A percentile compares a stretch with the other conserved stretches of the same genome.
Evolutionary conservation across 2,888 invertebrate genomes (phyloP).

Genomic region (Cenopis cana): DNA sequence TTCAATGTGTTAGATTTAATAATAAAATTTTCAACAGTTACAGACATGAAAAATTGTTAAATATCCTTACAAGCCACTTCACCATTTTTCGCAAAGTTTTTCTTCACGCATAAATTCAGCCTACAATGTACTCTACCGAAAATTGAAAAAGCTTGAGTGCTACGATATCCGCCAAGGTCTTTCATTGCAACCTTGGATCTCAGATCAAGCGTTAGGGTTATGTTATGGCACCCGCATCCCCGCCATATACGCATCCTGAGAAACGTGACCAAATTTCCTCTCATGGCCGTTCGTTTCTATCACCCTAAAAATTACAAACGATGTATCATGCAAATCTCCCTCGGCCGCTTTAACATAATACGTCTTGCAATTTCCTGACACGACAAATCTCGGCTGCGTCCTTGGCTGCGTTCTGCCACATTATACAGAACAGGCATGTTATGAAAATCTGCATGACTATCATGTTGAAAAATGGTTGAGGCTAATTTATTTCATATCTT

Average conservation of each 20-base stretch:
- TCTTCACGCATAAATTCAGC: background rate
- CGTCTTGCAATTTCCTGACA: constrained; percentile 38
- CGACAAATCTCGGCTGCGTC: constrained; percentile 42
- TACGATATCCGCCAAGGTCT: constrained; percentile 12
- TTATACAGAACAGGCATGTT: constrained; percentile 28
- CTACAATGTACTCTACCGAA: background rate
- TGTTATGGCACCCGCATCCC: constrained; percentile 8
- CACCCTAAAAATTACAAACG: constrained; percentile 44
- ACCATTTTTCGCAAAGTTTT: background rate
- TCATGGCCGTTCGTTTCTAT: constrained; percentile 34
- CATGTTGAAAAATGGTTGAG: constrained; percentile 12
- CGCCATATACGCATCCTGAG: constrained; percentile 11
- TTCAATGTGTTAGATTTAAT: background rate
- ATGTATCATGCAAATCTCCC: constrained; percentile 45
- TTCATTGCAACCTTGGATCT: constrained; percentile 23
- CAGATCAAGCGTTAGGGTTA: constrained; percentile 14
- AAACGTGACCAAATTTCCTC: constrained; percentile 38
- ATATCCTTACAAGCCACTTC: background rate
- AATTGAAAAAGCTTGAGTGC: background rate
- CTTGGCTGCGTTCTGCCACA: constrained; percentile 37
- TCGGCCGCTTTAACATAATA: constrained; percentile 39
- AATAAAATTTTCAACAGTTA: background rate
- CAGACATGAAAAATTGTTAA: background rate
- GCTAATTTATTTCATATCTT: constrained; percentile 6
- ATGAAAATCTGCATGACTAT: constrained; percentile 20